Percentiles rank a stretch among this genome's conserved stretches.
phyloP scores from a whole-genome alignment of 2,888 invertebrate genomes.

The Hanleya hanleyi region DNA sequence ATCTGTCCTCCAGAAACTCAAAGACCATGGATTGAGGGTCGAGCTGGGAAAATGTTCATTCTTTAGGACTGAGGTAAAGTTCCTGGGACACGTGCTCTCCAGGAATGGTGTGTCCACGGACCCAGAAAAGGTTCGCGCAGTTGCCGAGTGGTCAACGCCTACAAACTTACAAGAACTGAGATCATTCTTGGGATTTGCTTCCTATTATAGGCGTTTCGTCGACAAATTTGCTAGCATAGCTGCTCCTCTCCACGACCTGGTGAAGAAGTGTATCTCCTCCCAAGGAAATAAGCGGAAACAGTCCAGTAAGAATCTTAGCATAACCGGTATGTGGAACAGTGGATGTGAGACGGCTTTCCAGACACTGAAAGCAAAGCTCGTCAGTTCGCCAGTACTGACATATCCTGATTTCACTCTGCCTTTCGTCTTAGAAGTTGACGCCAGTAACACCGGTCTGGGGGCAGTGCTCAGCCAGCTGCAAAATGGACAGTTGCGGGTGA shows the following conservation, averaged over 20 bases:
- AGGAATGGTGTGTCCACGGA: slow-evolving; percentile 16
- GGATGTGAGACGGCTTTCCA: slow-evolving; percentile 32
- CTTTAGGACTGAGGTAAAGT: slow-evolving; percentile 28
- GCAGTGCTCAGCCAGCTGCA: slow-evolving; percentile 27
- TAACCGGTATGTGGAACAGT: slow-evolving; percentile 14
- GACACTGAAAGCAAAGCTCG: slow-evolving; percentile 25
- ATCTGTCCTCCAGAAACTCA: slow-evolving; percentile 18
- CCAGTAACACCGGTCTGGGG: slow-evolving; percentile 17
- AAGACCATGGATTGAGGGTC: slow-evolving; percentile 29
- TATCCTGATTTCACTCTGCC: slow-evolving; percentile 27
- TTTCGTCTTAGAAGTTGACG: slow-evolving; percentile 23
- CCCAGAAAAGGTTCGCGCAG: slow-evolving; percentile 14
- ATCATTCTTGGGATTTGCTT: slow-evolving; percentile 29
- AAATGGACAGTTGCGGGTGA: slow-evolving; percentile 21
- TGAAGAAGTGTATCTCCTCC: slow-evolving; percentile 9
- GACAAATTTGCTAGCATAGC: slow-evolving; percentile 19
- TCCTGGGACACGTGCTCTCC: slow-evolving; percentile 35
- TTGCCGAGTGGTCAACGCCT: slow-evolving; percentile 28
- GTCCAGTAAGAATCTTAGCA: not conserved
- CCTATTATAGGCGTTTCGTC: slow-evolving; percentile 34
- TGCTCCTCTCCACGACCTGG: slow-evolving; percentile 18
- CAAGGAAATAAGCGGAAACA: not conserved
- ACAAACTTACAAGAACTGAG: slow-evolving; percentile 17
- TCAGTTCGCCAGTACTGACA: slow-evolving; percentile 27
- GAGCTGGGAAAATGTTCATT: slow-evolving; percentile 32